Evolutionary conservation across 2,888 invertebrate species (phyloP).

Genomic region (Drosophila demipolita): DNA sequence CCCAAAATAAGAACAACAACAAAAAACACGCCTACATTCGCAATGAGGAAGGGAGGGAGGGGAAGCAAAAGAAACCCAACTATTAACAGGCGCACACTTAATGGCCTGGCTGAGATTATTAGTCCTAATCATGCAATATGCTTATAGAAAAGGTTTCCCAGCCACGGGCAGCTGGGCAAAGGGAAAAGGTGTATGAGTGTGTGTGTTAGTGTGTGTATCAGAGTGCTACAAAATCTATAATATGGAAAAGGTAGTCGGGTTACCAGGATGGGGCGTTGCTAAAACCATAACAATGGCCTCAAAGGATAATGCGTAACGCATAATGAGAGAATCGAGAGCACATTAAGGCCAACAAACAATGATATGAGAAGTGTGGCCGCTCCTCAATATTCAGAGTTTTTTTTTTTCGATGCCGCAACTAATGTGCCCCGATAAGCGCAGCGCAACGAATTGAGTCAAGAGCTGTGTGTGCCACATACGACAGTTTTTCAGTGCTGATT

Average conservation of each 20-base stretch:
- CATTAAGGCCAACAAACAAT: conserved; percentile 34
- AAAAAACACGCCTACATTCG: conserved; percentile 36
- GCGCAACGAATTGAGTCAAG: conserved; percentile 67
- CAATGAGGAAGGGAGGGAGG: background rate
- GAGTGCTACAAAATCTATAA: conserved; percentile 53
- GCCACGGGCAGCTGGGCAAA: conserved; percentile 40
- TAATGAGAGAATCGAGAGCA: conserved; percentile 53
- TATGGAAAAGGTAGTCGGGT: conserved; percentile 63
- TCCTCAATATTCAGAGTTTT: conserved; percentile 12
- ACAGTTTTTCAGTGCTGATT: conserved; percentile 47
- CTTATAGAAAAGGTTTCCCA: conserved; percentile 39
- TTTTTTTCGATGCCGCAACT: conserved; percentile 42
- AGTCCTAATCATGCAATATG: conserved; percentile 71
- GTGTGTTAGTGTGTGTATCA: conserved; percentile 13
- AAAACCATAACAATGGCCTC: conserved; percentile 62
- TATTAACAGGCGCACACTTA: conserved; percentile 65
- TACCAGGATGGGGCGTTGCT: conserved; percentile 80
- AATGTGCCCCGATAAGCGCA: conserved; percentile 54
- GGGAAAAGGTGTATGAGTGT: conserved; percentile 52
- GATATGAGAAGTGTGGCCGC: conserved; percentile 44
- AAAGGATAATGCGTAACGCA: conserved; percentile 78
- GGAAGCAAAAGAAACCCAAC: conserved; percentile 22
- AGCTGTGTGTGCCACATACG: conserved; percentile 40
- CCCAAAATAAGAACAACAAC: background rate
- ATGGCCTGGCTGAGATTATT: conserved; percentile 55